Evolutionary conservation across 2,797 vertebrate genomes (phyloP).

Genomic region (Podarcis siculus): DNA sequence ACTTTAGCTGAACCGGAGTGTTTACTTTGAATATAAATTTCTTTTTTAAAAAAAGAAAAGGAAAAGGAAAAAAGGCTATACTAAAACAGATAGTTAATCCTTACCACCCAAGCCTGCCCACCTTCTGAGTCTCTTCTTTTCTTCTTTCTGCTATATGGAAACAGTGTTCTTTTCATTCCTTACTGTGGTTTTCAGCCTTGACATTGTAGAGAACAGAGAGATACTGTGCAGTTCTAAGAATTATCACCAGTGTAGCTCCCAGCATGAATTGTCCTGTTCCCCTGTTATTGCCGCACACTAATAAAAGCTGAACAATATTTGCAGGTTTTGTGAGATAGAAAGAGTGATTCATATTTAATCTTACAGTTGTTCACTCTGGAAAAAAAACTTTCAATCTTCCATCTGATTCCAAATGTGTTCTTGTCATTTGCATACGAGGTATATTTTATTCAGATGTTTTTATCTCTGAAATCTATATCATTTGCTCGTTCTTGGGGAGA

Average conservation of each 20-base stretch:
- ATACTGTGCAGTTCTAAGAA: conserved; percentile 44
- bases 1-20: not conserved
- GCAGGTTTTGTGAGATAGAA: conserved; percentile 45
- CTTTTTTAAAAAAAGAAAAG: not conserved
- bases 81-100: not conserved
- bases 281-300: conserved; percentile 39
- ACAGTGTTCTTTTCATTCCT: not conserved
- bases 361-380: conserved; percentile 53
- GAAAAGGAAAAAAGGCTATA: not conserved
- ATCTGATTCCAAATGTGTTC: conserved; percentile 61
- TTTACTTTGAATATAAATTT: not conserved
- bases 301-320: conserved; percentile 68
- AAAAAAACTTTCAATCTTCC: conserved; percentile 58
- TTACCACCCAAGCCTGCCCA: not conserved
- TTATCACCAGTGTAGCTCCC: conserved; percentile 44
- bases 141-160: conserved; percentile 12
- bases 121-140: not conserved
- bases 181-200: conserved; percentile 20
- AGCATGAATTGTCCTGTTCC: conserved; percentile 39
- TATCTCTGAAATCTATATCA: conserved; percentile 68
- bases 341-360: conserved; percentile 63
- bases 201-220: conserved; percentile 27
- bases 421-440: conserved; percentile 64
- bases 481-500: conserved; percentile 58
- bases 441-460: conserved; percentile 75